Base-by-base conservation (phyloP, 2,113 vertebrate genomes). In the Bolborhynchus lineola region DNA sequence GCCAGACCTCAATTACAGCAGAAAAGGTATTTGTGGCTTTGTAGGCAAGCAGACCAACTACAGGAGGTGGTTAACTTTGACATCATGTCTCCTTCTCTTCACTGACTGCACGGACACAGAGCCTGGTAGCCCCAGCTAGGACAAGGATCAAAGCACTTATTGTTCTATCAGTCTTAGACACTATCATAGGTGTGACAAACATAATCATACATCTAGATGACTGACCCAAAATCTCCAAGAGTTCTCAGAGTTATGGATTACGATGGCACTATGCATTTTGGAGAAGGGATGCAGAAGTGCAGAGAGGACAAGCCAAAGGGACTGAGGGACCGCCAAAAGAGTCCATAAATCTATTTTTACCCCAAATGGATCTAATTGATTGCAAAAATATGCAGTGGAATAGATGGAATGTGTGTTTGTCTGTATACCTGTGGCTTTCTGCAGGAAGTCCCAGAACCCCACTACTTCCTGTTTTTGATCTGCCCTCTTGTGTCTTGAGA, bases 401-500 rank as follows among this genome's bases (percentile, higher is more conserved):
- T 23, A n/a, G 33, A 35, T 70, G 24, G 31, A 68, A 6, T 21
- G 9, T 62, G 42, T 60, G 26, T 47, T 52, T 91, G 20, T 44
- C 21, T 59, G 7, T 31, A 17, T 47, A 74, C 33, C 35, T 74
- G 41, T 11, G 21, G 57, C 19, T 88, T 92, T 88, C 65, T 52
- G 31, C 57, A 88, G 65, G 57, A 94, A 93, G 57, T 44, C 53
- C 49, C 77, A 90, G 47, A 69, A 69, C 10, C 57, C 90, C 64
- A 23, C 18, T 78, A n/a, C 75, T 88, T 81, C 59, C 83, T 83
- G 57, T 77, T 96, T 96, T 88, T 67, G 70, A 92, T 69, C 55
- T 95, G 46, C 72, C 42, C 35, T 92, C 81, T 91, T 91, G 49
- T 93, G 86, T 85, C 76, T 93, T 91, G 74, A 82, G 80, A 88